Percentiles rank a stretch among this genome's conserved stretches.
These are phyloP conservation scores for Alligator mississippiensis DNA, from an alignment of 2,113 vertebrate genomes.

Conservation along the genomic window DNA sequence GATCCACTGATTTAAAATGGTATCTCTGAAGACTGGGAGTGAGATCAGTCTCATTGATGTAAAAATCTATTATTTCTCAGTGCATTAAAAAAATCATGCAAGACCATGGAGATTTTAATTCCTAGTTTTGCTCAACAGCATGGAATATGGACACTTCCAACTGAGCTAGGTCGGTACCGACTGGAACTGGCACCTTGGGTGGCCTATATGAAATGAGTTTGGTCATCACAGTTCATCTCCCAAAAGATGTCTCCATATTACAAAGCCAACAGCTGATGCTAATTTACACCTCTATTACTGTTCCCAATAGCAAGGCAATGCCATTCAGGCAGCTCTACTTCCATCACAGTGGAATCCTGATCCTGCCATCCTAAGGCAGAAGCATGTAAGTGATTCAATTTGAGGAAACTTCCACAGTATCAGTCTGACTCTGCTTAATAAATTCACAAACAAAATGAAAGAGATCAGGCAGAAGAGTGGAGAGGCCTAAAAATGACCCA, in stretches of 20 bases:
- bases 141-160: background rate
- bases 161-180: background rate
- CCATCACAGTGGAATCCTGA: rapidly evolving
- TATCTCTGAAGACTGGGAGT: conserved; percentile 8
- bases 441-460: background rate
- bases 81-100: background rate
- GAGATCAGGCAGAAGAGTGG: background rate
- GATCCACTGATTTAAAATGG: conserved; percentile 4
- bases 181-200: background rate
- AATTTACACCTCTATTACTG: background rate
- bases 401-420: background rate
- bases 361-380: background rate
- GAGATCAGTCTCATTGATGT: background rate
- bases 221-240: background rate
- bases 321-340: background rate
- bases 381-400: background rate
- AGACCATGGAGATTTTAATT: background rate
- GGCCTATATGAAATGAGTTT: background rate
- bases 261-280: background rate
- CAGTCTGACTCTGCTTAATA: background rate
- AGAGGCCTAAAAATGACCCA: rapidly evolving
- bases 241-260: background rate
- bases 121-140: background rate
- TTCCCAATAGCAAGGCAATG: background rate
- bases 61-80: background rate